phyloP scores from a whole-genome alignment of 1,140 invertebrate genomes.

The Aphelenchoides fujianensis region DNA sequence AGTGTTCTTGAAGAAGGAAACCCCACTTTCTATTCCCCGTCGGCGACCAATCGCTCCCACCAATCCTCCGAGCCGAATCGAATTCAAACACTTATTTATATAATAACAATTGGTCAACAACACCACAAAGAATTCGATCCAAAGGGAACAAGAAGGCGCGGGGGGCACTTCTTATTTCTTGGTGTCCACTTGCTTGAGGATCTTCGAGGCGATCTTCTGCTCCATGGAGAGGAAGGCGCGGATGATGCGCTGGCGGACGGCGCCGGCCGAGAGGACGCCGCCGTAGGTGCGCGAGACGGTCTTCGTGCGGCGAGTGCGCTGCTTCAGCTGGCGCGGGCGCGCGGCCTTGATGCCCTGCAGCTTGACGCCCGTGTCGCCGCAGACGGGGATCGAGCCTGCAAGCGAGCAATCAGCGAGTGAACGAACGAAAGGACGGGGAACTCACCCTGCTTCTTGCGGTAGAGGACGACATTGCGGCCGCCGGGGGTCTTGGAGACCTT shows the following conservation, averaged over 20 bases:
- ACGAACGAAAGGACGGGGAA: neutral
- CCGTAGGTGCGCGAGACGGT: slow-evolving; percentile 51
- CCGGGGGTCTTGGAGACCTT: slow-evolving; percentile 90
- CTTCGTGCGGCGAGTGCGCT: slow-evolving; percentile 43
- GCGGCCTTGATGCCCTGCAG: slow-evolving; percentile 71
- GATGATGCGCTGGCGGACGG: slow-evolving; percentile 50
- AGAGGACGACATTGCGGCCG: slow-evolving; percentile 90
- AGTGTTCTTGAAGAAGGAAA: too few species aligned
- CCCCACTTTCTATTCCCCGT: too few species aligned
- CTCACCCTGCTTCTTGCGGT: slow-evolving; percentile 85
- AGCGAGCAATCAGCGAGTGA: neutral
- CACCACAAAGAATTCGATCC: too few species aligned
- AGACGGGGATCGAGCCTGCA: slow-evolving; percentile 67
- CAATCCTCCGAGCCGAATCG: too few species aligned
- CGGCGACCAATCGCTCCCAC: too few species aligned
- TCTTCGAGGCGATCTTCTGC: slow-evolving; percentile 48
- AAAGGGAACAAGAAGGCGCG: too few species aligned
- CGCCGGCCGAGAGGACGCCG: slow-evolving; percentile 37
- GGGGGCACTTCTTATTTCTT: slow-evolving; percentile 45
- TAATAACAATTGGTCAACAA: too few species aligned
- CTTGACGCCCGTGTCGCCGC: slow-evolving; percentile 87
- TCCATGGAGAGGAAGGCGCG: slow-evolving; percentile 42
- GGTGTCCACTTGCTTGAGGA: slow-evolving; percentile 36
- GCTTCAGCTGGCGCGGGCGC: slow-evolving; percentile 42
- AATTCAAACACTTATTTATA: too few species aligned